These are phyloP conservation scores for Limnephilus marmoratus DNA, from an alignment of 2,888 invertebrate species.

Conservation along the genomic window DNA sequence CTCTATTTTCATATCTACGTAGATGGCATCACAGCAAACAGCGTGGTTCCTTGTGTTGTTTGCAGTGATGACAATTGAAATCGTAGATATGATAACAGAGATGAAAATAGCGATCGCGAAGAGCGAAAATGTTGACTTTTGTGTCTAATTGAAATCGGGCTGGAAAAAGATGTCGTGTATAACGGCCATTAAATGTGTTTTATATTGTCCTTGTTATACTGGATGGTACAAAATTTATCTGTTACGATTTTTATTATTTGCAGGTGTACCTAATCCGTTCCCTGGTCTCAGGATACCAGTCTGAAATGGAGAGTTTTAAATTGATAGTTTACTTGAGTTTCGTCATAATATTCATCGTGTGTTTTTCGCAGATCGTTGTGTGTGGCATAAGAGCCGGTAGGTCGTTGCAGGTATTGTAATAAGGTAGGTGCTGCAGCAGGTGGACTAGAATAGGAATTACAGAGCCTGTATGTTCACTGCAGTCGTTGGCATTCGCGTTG, in stretches of 20 bases:
- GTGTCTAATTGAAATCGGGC: no score
- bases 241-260: neutral
- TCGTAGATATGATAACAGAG: no score
- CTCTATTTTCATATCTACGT: no score
- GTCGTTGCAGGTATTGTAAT: neutral
- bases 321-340: neutral
- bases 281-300: neutral
- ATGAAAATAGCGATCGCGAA: no score
- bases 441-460: neutral
- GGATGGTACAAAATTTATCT: neutral
- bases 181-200: neutral
- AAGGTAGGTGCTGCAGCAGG: neutral
- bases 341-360: no score
- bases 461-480: neutral
- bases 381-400: neutral
- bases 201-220: neutral
- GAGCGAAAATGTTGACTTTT: no score
- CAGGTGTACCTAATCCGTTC: neutral
- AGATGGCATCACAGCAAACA: no score
- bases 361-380: neutral
- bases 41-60: no score
- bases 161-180: no score
- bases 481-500: conserved; percentile 5
- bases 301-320: neutral
- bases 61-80: no score